Conservation (phyloP, 2,113 vertebrate species). For the Rhinolophus ferrumequinum region DNA sequence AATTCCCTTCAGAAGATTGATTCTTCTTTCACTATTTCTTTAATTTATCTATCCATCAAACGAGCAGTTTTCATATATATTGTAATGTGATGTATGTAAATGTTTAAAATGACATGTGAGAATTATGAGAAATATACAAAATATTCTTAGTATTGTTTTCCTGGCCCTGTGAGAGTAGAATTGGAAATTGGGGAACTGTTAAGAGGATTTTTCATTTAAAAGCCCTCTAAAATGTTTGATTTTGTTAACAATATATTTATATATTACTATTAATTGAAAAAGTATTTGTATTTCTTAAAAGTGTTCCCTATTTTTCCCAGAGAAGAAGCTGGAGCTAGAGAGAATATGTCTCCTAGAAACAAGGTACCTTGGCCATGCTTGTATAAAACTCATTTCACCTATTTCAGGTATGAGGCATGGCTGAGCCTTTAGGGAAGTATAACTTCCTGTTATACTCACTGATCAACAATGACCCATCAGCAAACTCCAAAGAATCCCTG, state of each 20-base stretch:
- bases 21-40: neutral
- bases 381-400: neutral
- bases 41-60: neutral
- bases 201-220: neutral
- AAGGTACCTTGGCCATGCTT: neutral
- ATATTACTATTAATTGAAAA: neutral
- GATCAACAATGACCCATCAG: accelerated
- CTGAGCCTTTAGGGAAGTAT: neutral
- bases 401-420: neutral
- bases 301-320: neutral
- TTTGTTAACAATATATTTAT: neutral
- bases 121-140: neutral
- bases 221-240: neutral
- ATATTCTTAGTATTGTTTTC: neutral
- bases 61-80: neutral
- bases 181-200: neutral
- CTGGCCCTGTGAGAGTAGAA: neutral
- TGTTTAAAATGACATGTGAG: neutral
- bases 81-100: neutral
- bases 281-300: neutral
- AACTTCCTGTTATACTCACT: accelerated
- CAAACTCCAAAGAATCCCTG: no score
- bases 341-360: neutral
- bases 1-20: neutral
- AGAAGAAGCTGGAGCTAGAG: neutral